Conservation (phyloP, 2,797 vertebrate genomes). For the Enteromius paludinosus region DNA sequence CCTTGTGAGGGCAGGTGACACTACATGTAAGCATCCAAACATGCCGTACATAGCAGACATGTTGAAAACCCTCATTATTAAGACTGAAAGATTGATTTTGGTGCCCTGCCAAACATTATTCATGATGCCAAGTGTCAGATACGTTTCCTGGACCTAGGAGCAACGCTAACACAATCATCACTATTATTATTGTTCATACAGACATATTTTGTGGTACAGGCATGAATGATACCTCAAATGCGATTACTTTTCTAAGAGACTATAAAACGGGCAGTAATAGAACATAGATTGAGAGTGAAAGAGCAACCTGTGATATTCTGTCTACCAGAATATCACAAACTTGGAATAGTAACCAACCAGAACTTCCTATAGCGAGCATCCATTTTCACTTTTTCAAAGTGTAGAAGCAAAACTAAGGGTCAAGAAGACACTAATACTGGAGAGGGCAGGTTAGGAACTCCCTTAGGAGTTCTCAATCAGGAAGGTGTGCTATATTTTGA, state of each 20-base stretch:
- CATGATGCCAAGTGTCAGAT: background rate
- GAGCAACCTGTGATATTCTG: background rate
- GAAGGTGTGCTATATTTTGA: background rate
- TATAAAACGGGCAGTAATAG: background rate
- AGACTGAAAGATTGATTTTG: slow-evolving; percentile 6
- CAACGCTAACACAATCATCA: background rate
- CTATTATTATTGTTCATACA: background rate
- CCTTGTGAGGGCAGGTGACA: slow-evolving; percentile 40
- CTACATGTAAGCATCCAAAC: slow-evolving; percentile 5
- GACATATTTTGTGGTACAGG: background rate
- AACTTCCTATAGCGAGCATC: background rate
- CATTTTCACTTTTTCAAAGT: background rate
- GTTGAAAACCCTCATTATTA: background rate
- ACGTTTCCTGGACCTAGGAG: background rate
- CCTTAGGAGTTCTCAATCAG: background rate
- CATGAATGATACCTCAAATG: slow-evolving; percentile 8
- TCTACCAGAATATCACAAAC: background rate
- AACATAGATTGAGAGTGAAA: background rate
- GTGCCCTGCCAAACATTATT: background rate
- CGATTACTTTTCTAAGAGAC: background rate
- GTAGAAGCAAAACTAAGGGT: background rate
- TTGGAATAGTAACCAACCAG: background rate
- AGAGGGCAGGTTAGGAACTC: background rate
- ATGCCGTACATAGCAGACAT: background rate
- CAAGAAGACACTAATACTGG: background rate